These are phyloP conservation scores for Catostylus mosaicus DNA, from an alignment of 30 jellyfish, hydroid and myxozoan species.

Conservation along the genomic window DNA sequence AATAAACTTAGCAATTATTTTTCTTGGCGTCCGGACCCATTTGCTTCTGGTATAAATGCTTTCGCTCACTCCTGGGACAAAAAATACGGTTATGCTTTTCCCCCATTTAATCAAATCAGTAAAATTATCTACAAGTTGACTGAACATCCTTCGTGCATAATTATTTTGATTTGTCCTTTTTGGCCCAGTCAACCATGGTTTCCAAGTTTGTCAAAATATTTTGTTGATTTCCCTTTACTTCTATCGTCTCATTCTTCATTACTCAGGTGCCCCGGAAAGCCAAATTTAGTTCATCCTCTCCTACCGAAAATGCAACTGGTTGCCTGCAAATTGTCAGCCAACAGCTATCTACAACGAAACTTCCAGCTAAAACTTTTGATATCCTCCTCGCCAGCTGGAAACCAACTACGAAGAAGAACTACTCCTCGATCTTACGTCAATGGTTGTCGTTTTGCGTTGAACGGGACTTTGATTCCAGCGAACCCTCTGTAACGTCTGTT, in stretches of 20 bases:
- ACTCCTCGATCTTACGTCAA: not conserved
- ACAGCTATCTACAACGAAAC: conserved; percentile 2
- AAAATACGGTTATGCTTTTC: conserved; percentile 48
- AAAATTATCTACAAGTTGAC: conserved; percentile 3
- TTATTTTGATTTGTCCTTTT: conserved; percentile 17
- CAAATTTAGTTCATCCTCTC: conserved; percentile 32
- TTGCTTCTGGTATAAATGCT: conserved; percentile 12
- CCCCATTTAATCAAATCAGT: conserved; percentile 56
- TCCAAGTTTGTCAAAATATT: not conserved
- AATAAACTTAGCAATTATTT: conserved; percentile 12
- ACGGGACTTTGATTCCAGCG: conserved; percentile 14
- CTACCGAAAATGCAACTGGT: conserved; percentile 21
- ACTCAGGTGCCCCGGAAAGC: conserved; percentile 14
- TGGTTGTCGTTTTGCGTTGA: conserved; percentile 39
- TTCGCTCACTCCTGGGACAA: conserved; percentile 26
- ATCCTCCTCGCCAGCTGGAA: conserved; percentile 12
- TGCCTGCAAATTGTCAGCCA: conserved; percentile 51
- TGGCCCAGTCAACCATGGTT: conserved; percentile 70
- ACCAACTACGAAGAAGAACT: conserved; percentile 13
- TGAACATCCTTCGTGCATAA: not conserved
- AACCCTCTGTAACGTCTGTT: conserved; percentile 5
- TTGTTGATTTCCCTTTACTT: not conserved
- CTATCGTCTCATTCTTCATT: not conserved
- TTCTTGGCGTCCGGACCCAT: conserved; percentile 55
- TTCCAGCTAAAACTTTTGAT: not conserved